These are phyloP conservation scores for Deilephila porcellus DNA, from an alignment of 2,888 invertebrate species.

Conservation along the genomic window DNA sequence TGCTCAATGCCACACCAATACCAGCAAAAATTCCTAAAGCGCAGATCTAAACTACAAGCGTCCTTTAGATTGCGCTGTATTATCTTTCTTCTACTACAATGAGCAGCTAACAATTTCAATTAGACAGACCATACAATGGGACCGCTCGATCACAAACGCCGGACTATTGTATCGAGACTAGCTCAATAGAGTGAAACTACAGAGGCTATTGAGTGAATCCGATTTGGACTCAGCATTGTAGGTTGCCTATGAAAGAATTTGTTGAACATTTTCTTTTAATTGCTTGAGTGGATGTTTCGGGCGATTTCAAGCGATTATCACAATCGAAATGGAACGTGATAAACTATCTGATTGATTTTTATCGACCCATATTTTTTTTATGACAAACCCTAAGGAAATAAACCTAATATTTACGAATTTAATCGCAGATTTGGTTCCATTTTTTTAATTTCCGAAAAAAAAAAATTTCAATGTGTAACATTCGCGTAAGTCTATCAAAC, in stretches of 20 bases:
- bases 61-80: constrained; percentile 8
- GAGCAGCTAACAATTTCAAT: constrained; percentile 45
- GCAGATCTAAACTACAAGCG: not conserved
- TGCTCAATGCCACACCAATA: not conserved
- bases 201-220: constrained; percentile 31
- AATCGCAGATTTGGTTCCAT: no score
- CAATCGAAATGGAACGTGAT: no score
- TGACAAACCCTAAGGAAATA: no score
- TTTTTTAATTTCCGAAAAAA: no score
- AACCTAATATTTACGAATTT: no score
- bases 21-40: constrained; percentile 4
- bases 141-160: constrained; percentile 39
- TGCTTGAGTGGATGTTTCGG: not conserved
- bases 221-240: constrained; percentile 32
- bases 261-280: constrained; percentile 3
- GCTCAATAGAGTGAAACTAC: constrained; percentile 37
- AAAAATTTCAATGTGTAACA: no score
- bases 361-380: no score
- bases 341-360: no score
- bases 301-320: not conserved
- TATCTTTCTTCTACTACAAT: constrained; percentile 29
- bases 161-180: constrained; percentile 35
- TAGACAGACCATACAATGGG: constrained; percentile 45
- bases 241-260: not conserved
- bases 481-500: no score